These are phyloP conservation scores for Tenthredo notha DNA, from an alignment of 2,888 invertebrate genomes.

Conservation along the genomic window DNA sequence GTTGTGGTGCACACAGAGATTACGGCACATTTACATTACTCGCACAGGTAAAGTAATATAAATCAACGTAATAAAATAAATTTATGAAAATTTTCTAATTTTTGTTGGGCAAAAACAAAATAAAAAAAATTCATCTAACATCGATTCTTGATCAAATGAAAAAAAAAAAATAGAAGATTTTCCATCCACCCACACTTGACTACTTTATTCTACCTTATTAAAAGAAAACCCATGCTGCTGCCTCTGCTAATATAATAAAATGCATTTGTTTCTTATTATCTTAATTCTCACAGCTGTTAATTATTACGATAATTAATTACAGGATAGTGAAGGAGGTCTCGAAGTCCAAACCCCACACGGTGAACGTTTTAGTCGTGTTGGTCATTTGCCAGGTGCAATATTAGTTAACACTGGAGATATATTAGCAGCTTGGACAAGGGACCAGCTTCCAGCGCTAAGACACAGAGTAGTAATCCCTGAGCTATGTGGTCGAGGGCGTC, in stretches of 20 bases:
- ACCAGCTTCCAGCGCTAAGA: slow-evolving; percentile 85
- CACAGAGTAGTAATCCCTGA: slow-evolving; percentile 88
- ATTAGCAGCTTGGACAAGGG: slow-evolving; percentile 87
- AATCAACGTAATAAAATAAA: background rate
- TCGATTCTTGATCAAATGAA: too few species aligned
- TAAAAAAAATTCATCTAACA: too few species aligned
- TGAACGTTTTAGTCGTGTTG: slow-evolving; percentile 87
- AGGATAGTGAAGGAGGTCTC: slow-evolving; percentile 88
- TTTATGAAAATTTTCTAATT: background rate
- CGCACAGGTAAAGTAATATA: slow-evolving; percentile 77
- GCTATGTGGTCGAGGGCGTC: slow-evolving; percentile 84
- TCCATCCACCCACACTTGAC: too few species aligned
- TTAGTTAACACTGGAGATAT: slow-evolving; percentile 88
- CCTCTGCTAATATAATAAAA: background rate
- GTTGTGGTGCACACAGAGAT: slow-evolving; percentile 88
- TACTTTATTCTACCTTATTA: too few species aligned
- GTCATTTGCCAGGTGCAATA: slow-evolving; percentile 88
- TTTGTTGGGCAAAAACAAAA: background rate
- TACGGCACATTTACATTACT: slow-evolving; percentile 88
- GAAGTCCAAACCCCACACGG: slow-evolving; percentile 85
- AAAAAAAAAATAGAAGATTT: too few species aligned
- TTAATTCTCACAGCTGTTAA: background rate
- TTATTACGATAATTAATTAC: slow-evolving; percentile 61
- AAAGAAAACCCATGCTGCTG: too few species aligned
- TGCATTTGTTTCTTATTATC: background rate